A percentile compares a stretch with the other conserved stretches of the same genome.
These are phyloP conservation scores for Hippolais icterina DNA, from an alignment of 2,113 vertebrate species.

Conservation along the genomic window DNA sequence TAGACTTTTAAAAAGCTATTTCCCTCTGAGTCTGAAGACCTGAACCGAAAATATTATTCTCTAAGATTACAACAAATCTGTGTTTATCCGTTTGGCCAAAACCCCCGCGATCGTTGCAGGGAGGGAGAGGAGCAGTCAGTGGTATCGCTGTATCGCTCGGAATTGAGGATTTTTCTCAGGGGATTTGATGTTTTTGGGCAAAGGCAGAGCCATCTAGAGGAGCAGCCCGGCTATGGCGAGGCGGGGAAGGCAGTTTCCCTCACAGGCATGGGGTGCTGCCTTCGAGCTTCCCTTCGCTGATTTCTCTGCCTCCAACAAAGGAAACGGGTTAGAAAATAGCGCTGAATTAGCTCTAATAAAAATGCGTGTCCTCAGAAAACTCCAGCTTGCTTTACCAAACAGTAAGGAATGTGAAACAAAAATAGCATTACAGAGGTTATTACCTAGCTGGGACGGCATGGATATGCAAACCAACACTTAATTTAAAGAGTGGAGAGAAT, in stretches of 20 bases:
- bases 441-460: background rate
- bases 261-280: background rate
- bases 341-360: conserved; percentile 27
- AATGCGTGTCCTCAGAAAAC: conserved; percentile 18
- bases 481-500: background rate
- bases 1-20: background rate
- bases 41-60: background rate
- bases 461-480: conserved; percentile 20
- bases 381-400: background rate
- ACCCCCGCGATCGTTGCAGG: background rate
- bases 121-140: background rate
- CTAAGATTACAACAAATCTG: background rate
- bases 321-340: background rate
- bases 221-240: background rate
- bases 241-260: background rate
- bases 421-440: conserved; percentile 27
- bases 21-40: background rate
- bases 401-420: background rate
- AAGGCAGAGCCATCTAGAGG: conserved; percentile 74
- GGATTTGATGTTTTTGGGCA: conserved; percentile 24
- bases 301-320: conserved; percentile 26
- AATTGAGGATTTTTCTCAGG: background rate
- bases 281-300: background rate
- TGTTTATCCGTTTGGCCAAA: background rate
- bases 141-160: background rate